Evolutionary conservation across 2,888 invertebrate genomes (phyloP), one percentile per base, ranked within the genome.

Genomic region (Strigamia crassipes): DNA sequence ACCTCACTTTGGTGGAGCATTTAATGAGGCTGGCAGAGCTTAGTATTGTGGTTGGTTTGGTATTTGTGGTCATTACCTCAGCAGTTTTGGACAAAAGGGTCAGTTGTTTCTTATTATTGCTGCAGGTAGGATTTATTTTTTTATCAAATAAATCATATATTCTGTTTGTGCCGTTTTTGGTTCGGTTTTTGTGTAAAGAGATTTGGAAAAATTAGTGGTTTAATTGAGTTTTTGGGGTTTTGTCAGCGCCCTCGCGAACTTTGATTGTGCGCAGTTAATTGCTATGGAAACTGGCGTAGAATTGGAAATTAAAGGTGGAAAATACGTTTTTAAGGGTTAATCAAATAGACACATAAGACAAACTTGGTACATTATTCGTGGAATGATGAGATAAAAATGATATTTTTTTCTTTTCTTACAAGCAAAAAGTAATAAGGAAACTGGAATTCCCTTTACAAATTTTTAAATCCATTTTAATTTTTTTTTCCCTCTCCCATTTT

Each of bases 401-500:
- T 42, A 42, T 42, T 42, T 42, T 42, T n/a, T n/a, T n/a, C n/a
- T 42, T 42, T 12, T 42, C 10, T 42, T 2, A 42, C 15, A 34
- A 34, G 15, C 10, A 46, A 51, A n/a, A 51, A 51, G 51, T n/a
- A 9, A 51, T n/a, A n/a, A n/a, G 51, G 18, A 51, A 51, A 51
- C n/a, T 51, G 51, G n/a, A 51, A 51, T 51, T 51, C n/a, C 18
- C 18, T 51, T 51, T 51, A 51, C 51, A 51, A 51, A 51, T 51
- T 51, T 51, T 51, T 51, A 51, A 51, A 51, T 51, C 51, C 51
- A 51, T 51, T 51, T 51, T 51, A 51, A 51, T n/a, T n/a, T 51
- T 51, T 51, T 51, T 51, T 51, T 51, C 18, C 2, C 15, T 10
- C 42, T 10, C 51, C 18, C 51, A 51, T 15, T 18, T n/a, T 51